These are phyloP conservation scores for Chouioia cunea DNA, from an alignment of 2,888 invertebrate species.

Conservation along the genomic window DNA sequence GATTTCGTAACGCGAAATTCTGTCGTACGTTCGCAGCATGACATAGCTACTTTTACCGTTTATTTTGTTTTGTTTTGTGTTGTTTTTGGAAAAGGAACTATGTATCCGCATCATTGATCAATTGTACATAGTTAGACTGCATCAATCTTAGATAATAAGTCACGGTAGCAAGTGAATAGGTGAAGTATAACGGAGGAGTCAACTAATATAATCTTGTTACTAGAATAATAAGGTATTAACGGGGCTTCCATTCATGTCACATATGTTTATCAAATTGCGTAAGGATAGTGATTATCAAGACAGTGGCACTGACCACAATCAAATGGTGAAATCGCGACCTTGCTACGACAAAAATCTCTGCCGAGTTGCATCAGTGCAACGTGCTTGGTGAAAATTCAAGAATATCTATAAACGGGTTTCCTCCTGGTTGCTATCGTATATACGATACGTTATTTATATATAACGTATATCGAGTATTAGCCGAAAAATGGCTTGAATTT, in stretches of 20 bases:
- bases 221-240: too few species aligned
- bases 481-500: too few species aligned
- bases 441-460: too few species aligned
- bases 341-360: conserved; percentile 34
- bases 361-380: conserved; percentile 23
- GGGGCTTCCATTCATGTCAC: background rate
- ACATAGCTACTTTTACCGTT: conserved; percentile 23
- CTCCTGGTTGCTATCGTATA: too few species aligned
- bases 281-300: background rate
- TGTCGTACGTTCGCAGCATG: conserved; percentile 20
- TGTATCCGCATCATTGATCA: too few species aligned
- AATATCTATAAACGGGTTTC: conserved; percentile 22
- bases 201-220: too few species aligned
- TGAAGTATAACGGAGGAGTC: too few species aligned
- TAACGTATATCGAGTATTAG: too few species aligned
- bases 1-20: conserved; percentile 30
- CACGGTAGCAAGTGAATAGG: too few species aligned
- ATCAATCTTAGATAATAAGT: too few species aligned
- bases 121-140: too few species aligned
- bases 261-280: conserved; percentile 22
- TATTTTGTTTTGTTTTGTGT: background rate
- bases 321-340: conserved; percentile 43
- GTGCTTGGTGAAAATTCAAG: conserved; percentile 28
- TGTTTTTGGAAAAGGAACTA: too few species aligned
- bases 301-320: conserved; percentile 40